Base-by-base conservation (phyloP, 1,140 invertebrate genomes). In the Ectropis grisescens region DNA sequence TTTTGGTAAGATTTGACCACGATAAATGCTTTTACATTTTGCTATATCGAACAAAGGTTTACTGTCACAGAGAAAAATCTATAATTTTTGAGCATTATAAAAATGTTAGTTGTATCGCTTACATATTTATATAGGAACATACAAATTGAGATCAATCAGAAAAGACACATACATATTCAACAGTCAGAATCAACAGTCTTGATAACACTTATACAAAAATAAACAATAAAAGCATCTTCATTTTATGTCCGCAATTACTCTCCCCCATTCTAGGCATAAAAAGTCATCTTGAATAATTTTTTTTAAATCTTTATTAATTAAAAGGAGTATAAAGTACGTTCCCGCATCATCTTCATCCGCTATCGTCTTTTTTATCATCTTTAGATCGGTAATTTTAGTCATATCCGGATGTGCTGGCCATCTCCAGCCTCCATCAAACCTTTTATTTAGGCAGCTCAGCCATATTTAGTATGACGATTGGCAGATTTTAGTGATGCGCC, bases 321-420 rank as follows among this genome's bases (percentile, higher is more conserved):
- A n/a, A n/a, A n/a, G n/a, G n/a, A n/a, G n/a, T 6, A 26, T 26
- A n/a, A 26, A 26, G 4, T 6, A 26, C 25, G 25, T 26, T 26
- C n/a, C 11, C 7, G 25, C 25, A n/a, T 26, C 25, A 10, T 26
- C 10, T 26, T 26, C 25, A 26, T 26, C 25, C 2, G 25, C 25
- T 26, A 26, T 26, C 25, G 25, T 10, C 25, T 26, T 26, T 26
- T 26, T 26, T 26, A 26, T 26, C 25, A 26, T 26, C 25, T 26
- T 26, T 26, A n/a, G 10, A 26, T 26, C 25, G 7, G 25, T 26
- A 26, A 26, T 26, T 26, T 26, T 26, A 26, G 25, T 26, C 10
- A 26, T 26, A n/a, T 26, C 25, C 2, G 25, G 25, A 8, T 26
- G 4, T 26, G 25, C 25, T 26, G 25, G 25, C 25, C 25, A 26